phyloP scores from a whole-genome alignment of 2,113 vertebrate genomes.

The Peromyscus polionotus region DNA sequence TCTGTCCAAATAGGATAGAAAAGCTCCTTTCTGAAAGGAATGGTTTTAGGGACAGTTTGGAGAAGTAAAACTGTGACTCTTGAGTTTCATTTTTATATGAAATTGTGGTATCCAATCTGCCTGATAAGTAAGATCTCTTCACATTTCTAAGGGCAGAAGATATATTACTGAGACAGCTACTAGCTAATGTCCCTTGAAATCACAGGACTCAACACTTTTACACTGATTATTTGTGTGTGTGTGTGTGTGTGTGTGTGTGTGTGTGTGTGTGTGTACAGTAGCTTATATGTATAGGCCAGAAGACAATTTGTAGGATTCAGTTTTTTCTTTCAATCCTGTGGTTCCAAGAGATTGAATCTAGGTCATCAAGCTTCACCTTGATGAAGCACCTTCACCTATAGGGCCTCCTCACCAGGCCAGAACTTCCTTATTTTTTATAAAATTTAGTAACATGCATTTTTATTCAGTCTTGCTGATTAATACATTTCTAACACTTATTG shows the following conservation, averaged over 20 bases:
- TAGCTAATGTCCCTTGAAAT: background rate
- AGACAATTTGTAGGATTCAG: background rate
- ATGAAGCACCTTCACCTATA: background rate
- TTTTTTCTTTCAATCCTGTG: background rate
- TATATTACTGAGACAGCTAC: background rate
- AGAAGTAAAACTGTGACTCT: background rate
- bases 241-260: no score
- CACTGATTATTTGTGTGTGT: background rate
- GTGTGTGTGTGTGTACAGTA: no score
- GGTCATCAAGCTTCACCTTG: no score
- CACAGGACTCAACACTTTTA: background rate
- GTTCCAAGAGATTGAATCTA: background rate
- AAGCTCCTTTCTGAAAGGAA: constrained; percentile 6
- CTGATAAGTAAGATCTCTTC: background rate
- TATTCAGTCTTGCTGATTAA: background rate
- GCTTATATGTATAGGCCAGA: background rate
- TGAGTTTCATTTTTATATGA: background rate
- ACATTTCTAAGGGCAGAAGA: background rate
- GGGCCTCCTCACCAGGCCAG: background rate
- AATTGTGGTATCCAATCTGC: background rate
- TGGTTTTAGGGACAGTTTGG: background rate
- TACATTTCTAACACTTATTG: background rate
- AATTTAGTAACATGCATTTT: background rate
- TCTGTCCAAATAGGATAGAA: background rate
- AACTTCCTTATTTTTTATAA: background rate